phyloP scores from a whole-genome alignment of 2,113 vertebrate species.

The Proteles cristata region DNA sequence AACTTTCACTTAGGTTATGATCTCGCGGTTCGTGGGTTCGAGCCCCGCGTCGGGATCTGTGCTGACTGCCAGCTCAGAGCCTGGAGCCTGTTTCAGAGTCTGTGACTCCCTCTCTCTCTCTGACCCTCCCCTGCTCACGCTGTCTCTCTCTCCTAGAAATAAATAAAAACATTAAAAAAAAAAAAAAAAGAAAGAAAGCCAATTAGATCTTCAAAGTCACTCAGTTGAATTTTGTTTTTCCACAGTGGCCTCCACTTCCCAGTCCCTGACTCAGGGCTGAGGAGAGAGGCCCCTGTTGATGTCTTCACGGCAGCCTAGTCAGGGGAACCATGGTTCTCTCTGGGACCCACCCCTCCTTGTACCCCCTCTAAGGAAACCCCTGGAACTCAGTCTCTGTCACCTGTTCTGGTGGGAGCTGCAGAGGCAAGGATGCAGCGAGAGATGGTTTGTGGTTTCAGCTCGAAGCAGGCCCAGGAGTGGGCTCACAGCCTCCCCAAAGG shows the following conservation, averaged over 20 bases:
- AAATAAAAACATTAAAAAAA: too few species aligned
- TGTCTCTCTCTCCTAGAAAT: too few species aligned
- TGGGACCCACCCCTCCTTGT: accelerated
- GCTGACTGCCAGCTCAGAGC: too few species aligned
- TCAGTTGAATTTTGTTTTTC: neutral
- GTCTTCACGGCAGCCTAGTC: accelerated
- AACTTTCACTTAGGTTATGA: too few species aligned
- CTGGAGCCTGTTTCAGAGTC: too few species aligned
- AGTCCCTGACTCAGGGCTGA: neutral
- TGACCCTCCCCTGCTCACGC: too few species aligned
- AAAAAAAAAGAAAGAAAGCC: neutral
- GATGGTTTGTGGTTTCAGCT: neutral
- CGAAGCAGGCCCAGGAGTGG: neutral
- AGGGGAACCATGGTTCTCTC: neutral
- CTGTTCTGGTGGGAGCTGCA: neutral
- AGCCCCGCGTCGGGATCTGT: too few species aligned
- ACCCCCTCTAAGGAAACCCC: neutral
- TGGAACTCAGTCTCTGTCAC: neutral
- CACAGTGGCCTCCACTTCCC: neutral
- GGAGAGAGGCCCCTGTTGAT: accelerated
- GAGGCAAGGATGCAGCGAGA: neutral
- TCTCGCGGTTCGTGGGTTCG: too few species aligned
- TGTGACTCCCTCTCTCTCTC: too few species aligned
- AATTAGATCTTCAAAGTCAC: neutral
- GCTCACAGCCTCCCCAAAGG: neutral